Evolutionary conservation across 2,888 invertebrate genomes (phyloP), one percentile per base, ranked within the genome.

Genomic region (Hermaeophaga mercurialis): DNA sequence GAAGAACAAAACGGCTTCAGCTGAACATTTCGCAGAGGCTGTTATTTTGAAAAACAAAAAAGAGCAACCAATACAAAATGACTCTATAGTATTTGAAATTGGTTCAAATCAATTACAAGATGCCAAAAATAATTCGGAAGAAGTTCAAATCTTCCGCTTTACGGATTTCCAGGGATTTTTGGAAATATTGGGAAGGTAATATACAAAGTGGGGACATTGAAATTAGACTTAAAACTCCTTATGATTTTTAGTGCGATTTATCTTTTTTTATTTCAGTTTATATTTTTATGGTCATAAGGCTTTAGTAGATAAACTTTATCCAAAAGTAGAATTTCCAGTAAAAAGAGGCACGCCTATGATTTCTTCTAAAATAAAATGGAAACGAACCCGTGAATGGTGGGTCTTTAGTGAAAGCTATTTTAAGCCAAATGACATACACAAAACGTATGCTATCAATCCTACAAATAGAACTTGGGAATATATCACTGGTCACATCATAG

Each of bases 1-100:
- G 11, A n/a, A 15, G 4, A 44, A 33, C 0, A 78, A 82, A 58
- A 73, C 83, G 1, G 89, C 86, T 0, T 92, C 93, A 0, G 89
- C 94, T 2, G 91, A 91, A 66, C 96, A 96, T 73, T 91, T 92
- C 71, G 90, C 90, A 1, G 92, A 92, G 72, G 93, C 48, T 1
- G 39, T 61, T 1, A 26, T 22, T 8, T 24, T 24, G 26, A 43
- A 12, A 1, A 1, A 14, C 2, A 14, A 14, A 11, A 24, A 43
- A 17, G 14, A 14, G 3, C 22, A 22, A 22, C 3, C 6, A 3
- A 3, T 43, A 12, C 7, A 43, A 43, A 4, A 3, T 14, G 8
- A 43, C 14, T 24, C 24, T 26, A 7, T 24, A 12, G 8, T 43
- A 11, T 24, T 43, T 14, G 43, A 24, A 43, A 12, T 43, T n/a